Base-by-base conservation (phyloP, 2,113 vertebrate genomes). In the Actinemys pallida region DNA sequence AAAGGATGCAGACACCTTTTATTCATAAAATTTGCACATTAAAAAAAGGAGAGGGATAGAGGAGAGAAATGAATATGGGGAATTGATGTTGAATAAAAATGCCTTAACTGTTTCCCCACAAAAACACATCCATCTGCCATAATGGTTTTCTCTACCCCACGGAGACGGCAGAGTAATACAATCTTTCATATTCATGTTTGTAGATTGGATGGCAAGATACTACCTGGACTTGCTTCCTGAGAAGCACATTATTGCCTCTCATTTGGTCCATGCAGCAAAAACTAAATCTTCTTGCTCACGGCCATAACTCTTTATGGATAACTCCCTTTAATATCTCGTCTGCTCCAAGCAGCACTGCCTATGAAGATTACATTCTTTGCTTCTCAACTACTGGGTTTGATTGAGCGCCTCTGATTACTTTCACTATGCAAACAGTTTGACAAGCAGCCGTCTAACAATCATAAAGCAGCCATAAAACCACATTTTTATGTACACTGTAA, bases 401-500 rank as follows among this genome's bases (percentile, higher is more conserved):
- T 90, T 95, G 52, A 88, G 13, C 79, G 97, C 90, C 90, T 97
- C 95, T 87, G 54, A 95, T 91, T 86, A 79, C 80, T 50, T 91
- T n/a, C 82, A 87, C 82, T 93, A 57, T 39, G 83, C 91, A 95
- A 96, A 90, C 92, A 97, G 93, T 65, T 95, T 93, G 89, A 95
- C 14, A 1, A 94, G 87, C 93, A 96, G 89, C 95, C 95, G 83
- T 84, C 83, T 94, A 95, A 90, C 54, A 81, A 76, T 93, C 91
- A 97, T 92, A 95, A 97, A 97, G 85, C 78, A 95, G 86, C 90
- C 84, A 96, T 95, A 96, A 97, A 98, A 10, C 39, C 52, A 91
- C 88, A 54, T 87, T 89, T 96, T 97, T 94, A 96, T 78, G 81
- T 88, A 65, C 29, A 50, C 22, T 96, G 45, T 93, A 89, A 97